Conservation (phyloP, 2,113 vertebrate species). For the Morone saxatilis region DNA sequence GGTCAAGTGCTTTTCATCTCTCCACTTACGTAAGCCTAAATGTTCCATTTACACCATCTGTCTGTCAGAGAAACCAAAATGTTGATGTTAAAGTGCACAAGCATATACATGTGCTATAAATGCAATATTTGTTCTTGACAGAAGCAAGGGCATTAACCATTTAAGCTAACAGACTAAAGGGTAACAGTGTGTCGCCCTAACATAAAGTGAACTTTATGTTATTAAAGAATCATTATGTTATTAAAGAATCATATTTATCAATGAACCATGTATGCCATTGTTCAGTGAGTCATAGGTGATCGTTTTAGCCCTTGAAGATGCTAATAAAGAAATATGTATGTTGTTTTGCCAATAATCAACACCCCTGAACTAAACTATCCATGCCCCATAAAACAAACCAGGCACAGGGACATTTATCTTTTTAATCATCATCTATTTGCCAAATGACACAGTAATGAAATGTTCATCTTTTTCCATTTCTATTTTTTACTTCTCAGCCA, state of each 20-base stretch:
- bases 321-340: slow-evolving; percentile 52
- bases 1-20: slow-evolving; percentile 61
- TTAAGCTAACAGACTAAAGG: slow-evolving; percentile 4
- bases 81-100: slow-evolving; percentile 7
- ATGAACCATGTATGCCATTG: slow-evolving; percentile 44
- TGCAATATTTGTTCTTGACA: slow-evolving; percentile 37
- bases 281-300: slow-evolving; percentile 58
- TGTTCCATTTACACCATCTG: slow-evolving; percentile 40
- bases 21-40: slow-evolving; percentile 49
- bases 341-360: slow-evolving; percentile 72
- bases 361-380: slow-evolving; percentile 62
- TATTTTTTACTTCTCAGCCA: slow-evolving; percentile 37
- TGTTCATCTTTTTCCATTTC: slow-evolving; percentile 49
- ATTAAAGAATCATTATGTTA: slow-evolving; percentile 23
- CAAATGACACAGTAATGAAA: slow-evolving; percentile 71
- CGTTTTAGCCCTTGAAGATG: slow-evolving; percentile 56
- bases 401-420: slow-evolving; percentile 61
- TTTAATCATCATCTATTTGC: slow-evolving; percentile 66
- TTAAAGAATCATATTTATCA: slow-evolving; percentile 32
- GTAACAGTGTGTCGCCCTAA: not conserved
- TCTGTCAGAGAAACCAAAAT: slow-evolving; percentile 25
- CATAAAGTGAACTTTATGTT: slow-evolving; percentile 28
- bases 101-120: slow-evolving; percentile 32
- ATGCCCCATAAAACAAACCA: slow-evolving; percentile 71
- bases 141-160: slow-evolving; percentile 8